Evolutionary conservation across 1,140 invertebrate species (phyloP), one percentile per base, ranked within the genome.

Genomic region (Aethina tumida): DNA sequence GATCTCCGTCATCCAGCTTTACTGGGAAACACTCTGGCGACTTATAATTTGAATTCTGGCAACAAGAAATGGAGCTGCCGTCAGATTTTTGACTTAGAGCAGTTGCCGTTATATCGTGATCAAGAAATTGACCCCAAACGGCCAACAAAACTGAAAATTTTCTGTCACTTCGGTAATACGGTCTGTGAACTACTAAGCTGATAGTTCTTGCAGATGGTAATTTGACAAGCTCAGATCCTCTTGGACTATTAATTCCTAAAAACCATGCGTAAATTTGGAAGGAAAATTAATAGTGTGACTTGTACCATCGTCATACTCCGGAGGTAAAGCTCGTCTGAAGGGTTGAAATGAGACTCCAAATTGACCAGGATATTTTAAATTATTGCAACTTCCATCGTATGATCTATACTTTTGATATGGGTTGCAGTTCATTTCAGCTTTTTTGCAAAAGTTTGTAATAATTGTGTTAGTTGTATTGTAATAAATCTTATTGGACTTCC

Each of bases 101-200:
- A 0, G 85, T 90, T 2, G 81, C 80, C 0, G 84, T 88, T 15
- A 98, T 77, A 53, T 97, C 95, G 54, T 97, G 95, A 61, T 97
- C 94, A 9, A 97, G 50, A 61, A 97, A 97, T 67, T 97, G 94
- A 1, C 94, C 93, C 76, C 91, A 97, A 6, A 86, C 81, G 0
- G 83, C 82, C 27, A 86, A 52, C 79, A 88, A 84, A 0, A 86
- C 81, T 0, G 81, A 83, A 51, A 86, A 86, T 19, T 74, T 66
- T 0, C 77, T 73, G 60, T 86, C 83, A 16, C 71, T 71, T 19
- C 71, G 72, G 41, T 81, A 79, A 35, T 71, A 72, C 0, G 81
- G 77, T 5, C 79, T 63, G 59, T 86, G 82, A 1, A 86, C 72
- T 15, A 71, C 69, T 0, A 81, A 52, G 44, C 83, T 87, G 4